phyloP scores from a whole-genome alignment of 2,888 invertebrate species.

The Petrophora chlorosata region DNA sequence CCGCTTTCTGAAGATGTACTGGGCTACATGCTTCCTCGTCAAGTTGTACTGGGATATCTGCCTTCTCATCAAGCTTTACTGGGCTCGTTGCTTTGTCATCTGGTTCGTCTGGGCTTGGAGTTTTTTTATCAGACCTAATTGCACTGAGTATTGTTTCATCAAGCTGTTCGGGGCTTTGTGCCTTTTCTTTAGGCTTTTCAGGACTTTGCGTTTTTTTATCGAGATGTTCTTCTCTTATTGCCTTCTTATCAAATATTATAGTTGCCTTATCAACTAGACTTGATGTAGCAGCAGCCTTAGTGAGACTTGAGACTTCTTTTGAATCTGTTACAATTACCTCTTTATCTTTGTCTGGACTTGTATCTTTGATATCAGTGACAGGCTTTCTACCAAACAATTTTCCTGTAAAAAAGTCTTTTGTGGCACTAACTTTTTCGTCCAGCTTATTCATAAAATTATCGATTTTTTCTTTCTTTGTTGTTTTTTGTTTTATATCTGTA shows the following conservation, averaged over 20 bases:
- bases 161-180: background rate
- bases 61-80: background rate
- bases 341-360: constrained; percentile 13
- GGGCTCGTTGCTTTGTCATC: background rate
- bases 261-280: background rate
- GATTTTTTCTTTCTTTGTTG: constrained; percentile 34
- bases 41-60: background rate
- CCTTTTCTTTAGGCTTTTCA: constrained; percentile 11
- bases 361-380: background rate
- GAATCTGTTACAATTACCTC: background rate
- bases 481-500: constrained; percentile 39
- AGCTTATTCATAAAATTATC: constrained; percentile 52
- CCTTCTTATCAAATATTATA: too few relatives aligned
- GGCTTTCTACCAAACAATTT: constrained; percentile 39
- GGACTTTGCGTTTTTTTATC: constrained; percentile 13
- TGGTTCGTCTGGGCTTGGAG: background rate
- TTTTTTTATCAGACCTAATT: background rate
- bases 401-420: constrained; percentile 50
- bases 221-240: constrained; percentile 7
- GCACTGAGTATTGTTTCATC: constrained; percentile 13
- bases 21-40: background rate
- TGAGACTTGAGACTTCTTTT: background rate
- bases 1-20: background rate
- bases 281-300: background rate
- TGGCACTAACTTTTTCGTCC: constrained; percentile 52